Evolutionary conservation across 2,797 vertebrate genomes (phyloP), one percentile per base, ranked within the genome.

Genomic region (Tolypeutes matacus): DNA sequence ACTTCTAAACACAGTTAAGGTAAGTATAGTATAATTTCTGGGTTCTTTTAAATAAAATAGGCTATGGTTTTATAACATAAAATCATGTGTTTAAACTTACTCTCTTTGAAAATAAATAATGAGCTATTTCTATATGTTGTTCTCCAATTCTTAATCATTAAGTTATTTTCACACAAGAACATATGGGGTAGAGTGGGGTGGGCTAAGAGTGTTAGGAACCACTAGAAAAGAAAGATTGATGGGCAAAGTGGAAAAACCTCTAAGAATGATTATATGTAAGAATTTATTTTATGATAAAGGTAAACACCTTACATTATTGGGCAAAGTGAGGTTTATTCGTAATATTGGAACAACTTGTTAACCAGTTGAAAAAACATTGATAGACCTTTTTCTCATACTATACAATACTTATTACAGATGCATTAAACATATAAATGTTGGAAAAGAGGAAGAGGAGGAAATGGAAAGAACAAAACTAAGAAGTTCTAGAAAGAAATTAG

Each of bases 31-130:
- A 23, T 77, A 83, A 83, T 89, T 25, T 86, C 53, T 86, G 60
- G 29, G 1, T 84, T 81, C 58, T 89, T 92, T 84, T 69, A 42
- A 89, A 76, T 15, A 70, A 36, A 82, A n/a, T 91, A 84, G 69
- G 29, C 31, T 90, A 15, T 82, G 53, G 25, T 81, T 73, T 83
- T 69, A 78, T 94, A 72, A 82, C 77, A 69, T 21, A 86, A 60
- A 86, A 12, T 89, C 58, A 23, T 69, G 9, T 73, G 10, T 77
- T 87, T 78, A 76, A 82, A n/a, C 51, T 51, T 23, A 36, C 42
- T 93, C 58, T 93, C n/a, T 75, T 91, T 89, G 77, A 69, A 86
- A 89, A 85, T 64, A 88, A 85, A 73, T 53, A 73, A 49, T 65
- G 53, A 34, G 15, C 39, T 29, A 46, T 53, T 65, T 67, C 21